Conservation (phyloP, 1,140 invertebrate species). For the Drusus annulatus region DNA sequence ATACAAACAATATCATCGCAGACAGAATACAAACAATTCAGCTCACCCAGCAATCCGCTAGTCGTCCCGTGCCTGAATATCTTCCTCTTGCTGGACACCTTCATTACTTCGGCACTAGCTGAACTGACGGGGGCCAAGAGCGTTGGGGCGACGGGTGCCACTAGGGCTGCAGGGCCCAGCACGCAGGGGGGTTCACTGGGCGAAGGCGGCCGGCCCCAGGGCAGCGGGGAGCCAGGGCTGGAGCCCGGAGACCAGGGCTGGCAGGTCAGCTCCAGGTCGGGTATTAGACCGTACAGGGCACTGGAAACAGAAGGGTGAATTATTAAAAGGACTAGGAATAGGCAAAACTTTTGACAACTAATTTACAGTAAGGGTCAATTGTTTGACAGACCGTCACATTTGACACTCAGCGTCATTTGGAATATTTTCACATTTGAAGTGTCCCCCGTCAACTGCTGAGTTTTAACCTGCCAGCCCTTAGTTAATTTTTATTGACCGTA, state of each 20-base stretch:
- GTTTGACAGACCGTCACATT: no score
- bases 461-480: no score
- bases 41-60: slow-evolving; percentile 64
- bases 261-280: slow-evolving; percentile 52
- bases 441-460: no score
- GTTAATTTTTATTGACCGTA: no score
- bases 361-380: no score
- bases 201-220: not conserved
- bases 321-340: no score
- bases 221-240: slow-evolving; percentile 53
- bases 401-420: no score
- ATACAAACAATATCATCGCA: no score
- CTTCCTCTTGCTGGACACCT: slow-evolving; percentile 37
- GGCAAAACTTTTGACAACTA: no score
- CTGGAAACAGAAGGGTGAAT: slow-evolving; percentile 51
- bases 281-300: slow-evolving; percentile 60
- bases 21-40: no score
- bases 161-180: not conserved
- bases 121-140: not conserved
- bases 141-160: not conserved
- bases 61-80: slow-evolving; percentile 63
- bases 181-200: not conserved
- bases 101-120: slow-evolving; percentile 32
- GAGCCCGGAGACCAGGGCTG: slow-evolving; percentile 56
- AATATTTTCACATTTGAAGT: no score